phyloP scores from a whole-genome alignment of 2,113 vertebrate genomes.

The Maccullochella peelii region DNA sequence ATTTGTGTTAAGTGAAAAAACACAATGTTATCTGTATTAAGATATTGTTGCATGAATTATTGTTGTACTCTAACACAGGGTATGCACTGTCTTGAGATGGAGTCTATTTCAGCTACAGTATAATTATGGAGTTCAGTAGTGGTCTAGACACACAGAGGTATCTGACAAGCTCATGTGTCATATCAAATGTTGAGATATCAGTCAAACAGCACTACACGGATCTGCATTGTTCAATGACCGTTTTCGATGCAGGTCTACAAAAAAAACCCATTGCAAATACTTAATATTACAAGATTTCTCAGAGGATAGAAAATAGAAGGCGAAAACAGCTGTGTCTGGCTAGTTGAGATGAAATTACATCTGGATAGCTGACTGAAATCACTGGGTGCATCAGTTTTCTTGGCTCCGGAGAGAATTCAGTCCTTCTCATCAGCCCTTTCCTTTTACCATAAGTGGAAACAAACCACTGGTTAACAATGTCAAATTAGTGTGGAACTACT shows the following conservation, averaged over 20 bases:
- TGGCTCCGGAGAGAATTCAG: slow-evolving; percentile 8
- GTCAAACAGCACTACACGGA: slow-evolving; percentile 3
- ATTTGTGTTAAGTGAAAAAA: neutral
- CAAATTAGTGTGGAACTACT: slow-evolving; percentile 17
- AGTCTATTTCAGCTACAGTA: neutral
- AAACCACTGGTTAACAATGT: slow-evolving; percentile 23
- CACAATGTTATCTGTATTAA: neutral
- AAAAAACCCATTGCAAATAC: neutral
- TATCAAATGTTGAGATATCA: slow-evolving; percentile 16
- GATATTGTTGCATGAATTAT: too few species aligned
- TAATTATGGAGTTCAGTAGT: neutral
- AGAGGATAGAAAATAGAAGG: neutral
- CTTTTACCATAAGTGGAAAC: slow-evolving; percentile 30
- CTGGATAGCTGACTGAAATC: slow-evolving; percentile 22
- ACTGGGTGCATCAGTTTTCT: slow-evolving; percentile 10
- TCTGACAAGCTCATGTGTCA: neutral
- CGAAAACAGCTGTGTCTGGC: neutral
- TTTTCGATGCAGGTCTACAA: slow-evolving; percentile 4
- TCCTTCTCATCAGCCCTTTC: slow-evolving; percentile 7
- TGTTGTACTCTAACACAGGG: neutral
- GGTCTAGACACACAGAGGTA: neutral
- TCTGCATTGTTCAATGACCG: slow-evolving; percentile 5
- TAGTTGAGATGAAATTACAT: slow-evolving; percentile 19
- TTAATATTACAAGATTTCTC: neutral
- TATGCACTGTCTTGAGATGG: neutral